Percentiles rank a stretch among this genome's conserved stretches.
These are phyloP conservation scores for Erythrocercus mccallii DNA, from an alignment of 2,113 vertebrate species.

Conservation along the genomic window DNA sequence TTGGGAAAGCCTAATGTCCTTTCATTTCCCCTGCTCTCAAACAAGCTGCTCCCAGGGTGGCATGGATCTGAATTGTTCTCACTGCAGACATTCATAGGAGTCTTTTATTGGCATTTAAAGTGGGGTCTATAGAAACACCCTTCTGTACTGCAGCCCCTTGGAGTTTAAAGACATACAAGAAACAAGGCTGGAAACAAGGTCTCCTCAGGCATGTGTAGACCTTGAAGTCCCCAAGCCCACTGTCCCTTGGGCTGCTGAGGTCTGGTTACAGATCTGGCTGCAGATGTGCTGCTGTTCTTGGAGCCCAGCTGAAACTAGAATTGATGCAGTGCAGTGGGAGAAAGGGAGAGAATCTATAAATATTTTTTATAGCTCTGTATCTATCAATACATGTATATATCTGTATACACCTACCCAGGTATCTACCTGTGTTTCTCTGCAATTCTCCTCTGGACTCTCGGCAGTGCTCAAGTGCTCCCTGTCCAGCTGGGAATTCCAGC, in stretches of 20 bases:
- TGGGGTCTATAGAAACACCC: not conserved
- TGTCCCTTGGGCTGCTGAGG: not conserved
- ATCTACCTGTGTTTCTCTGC: not conserved
- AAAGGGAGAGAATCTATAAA: not conserved
- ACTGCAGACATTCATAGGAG: not conserved
- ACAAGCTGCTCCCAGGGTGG: not conserved
- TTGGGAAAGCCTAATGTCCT: not conserved
- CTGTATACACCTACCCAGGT: not conserved
- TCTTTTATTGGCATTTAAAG: not conserved
- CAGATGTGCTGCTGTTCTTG: not conserved
- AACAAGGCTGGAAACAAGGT: not conserved
- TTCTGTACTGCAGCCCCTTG: not conserved
- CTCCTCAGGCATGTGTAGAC: not conserved
- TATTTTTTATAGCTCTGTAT: not conserved
- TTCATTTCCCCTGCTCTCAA: not conserved
- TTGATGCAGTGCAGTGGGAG: not conserved
- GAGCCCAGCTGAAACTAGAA: rapidly evolving
- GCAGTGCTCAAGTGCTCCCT: not conserved
- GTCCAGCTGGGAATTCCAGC: not conserved
- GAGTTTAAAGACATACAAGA: not conserved
- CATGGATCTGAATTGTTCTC: not conserved
- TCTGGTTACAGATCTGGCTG: not conserved
- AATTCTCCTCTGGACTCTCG: not conserved
- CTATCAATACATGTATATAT: not conserved
- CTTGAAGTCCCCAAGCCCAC: not conserved